A percentile compares a stretch with the other conserved stretches of the same genome.
Conservation (phyloP, 2,797 vertebrate genomes). For the Hypotaenidia okinawae region DNA sequence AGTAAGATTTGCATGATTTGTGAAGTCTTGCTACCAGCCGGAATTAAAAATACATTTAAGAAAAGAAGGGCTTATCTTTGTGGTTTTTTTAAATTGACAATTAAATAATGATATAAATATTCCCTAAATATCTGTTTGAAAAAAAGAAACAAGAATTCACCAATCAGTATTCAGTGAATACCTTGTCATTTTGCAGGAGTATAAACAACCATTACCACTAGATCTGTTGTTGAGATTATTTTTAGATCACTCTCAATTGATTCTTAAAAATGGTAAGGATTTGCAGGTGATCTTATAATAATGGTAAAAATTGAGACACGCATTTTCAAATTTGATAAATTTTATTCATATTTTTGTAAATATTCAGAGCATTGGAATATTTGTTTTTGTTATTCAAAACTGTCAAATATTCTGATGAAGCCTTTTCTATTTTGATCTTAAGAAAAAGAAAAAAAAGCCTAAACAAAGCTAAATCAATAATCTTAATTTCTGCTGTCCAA, state of each 20-base stretch:
- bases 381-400: background rate
- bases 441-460: too few species aligned
- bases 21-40: background rate
- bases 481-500: background rate
- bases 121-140: background rate
- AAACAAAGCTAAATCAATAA: background rate
- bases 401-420: background rate
- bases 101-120: background rate
- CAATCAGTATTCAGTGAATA: background rate
- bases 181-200: background rate
- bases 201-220: background rate
- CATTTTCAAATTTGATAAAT: background rate
- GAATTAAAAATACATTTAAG: constrained; percentile 20
- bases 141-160: background rate
- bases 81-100: background rate
- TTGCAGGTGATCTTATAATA: background rate
- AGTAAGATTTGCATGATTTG: background rate
- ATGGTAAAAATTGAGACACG: background rate
- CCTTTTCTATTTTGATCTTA: background rate
- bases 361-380: background rate
- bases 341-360: background rate
- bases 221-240: background rate
- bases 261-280: background rate
- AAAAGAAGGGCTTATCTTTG: background rate
- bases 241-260: background rate